Base-by-base conservation (phyloP, 2,888 invertebrate genomes). In the Phortica okadai region DNA sequence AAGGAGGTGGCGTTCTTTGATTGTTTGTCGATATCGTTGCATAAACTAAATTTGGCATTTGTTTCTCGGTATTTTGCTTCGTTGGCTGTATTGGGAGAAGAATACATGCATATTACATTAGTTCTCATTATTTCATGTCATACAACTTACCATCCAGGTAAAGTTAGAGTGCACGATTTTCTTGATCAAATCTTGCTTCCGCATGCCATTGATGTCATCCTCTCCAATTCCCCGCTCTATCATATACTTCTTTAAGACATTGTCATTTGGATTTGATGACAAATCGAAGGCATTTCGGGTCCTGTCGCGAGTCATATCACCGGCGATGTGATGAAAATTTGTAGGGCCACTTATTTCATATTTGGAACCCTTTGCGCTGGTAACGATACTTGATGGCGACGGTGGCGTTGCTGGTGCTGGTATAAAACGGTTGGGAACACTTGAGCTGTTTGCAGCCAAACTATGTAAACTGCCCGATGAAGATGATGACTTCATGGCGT, bases 231-330 rank as follows among this genome's bases (percentile, higher is more conserved):
- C 88, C 2, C 82, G 84, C 78, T 90, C 89, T 73, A 90, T 88
- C 88, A 90, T 87, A 69, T 90, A 90, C 76, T 90, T 90, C 69
- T 84, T 85, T 10, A 90, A 73, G 2, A 85, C 87, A 74, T 90
- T 90, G 54, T 89, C 89, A 58, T 83, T 88, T 58, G 77, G 42
- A 2, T 81, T 80, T 0, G 82, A 79, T 25, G 74, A 84, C 41
- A 90, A 76, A 58, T 90, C 90, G 45, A 90, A 90, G 0, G 90
- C 89, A 69, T 90, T 90, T 41, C 87, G 84, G 0, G 90, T 90
- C 58, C 89, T 85, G 78, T 90, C 89, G 3, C 89, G 81, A 0
- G 89, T 89, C 72, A 90, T 86, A 76, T 90, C 90, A 0, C 89
- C 89, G 1, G 89, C 80, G 3, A 90, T 78, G 62, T 90, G 89